Evolutionary conservation across 2,113 vertebrate species (phyloP), one percentile per base, ranked within the genome.

Genomic region (Melanocharis versteri): DNA sequence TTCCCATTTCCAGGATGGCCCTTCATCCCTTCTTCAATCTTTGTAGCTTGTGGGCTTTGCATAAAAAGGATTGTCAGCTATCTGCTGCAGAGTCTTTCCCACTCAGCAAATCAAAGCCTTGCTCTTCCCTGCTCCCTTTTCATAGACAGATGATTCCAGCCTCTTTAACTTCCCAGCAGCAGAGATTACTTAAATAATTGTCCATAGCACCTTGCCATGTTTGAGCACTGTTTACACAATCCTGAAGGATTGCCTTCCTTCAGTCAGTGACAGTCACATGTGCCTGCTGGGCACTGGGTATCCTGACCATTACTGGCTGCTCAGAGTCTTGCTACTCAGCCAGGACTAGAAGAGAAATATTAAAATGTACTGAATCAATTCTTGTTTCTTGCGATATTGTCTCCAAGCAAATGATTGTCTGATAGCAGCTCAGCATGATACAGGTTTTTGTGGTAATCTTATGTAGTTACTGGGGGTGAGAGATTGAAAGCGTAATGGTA

Each of bases 11-110:
- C 40, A 90, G 40, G 28, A n/a, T 21, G 13, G 17, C 24, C 48
- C 24, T 88, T 94, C 90, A 86, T 86, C 26, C 64, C 26, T 81
- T 20, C 68, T 62, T 95, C 47, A 54, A 15, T 86, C 56, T 88
- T 58, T 68, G 58, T 45, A 80, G 54, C 47, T 54, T 65, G 64
- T 30, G 27, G 35, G n/a, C 64, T 90, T 93, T 89, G 61, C 39
- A 18, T 65, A 21, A 51, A 93, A 57, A 48, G 19, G 15, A n/a
- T 50, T 81, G 66, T 60, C 58, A 53, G 39, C 39, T 60, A 28
- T 84, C 35, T 42, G 51, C n/a, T 89, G 61, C 50, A 70, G 75
- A 53, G 51, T 70, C 54, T 68, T 89, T 60, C 62, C 64, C 35
- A 45, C 48, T 69, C 56, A 47, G 68, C 37, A 90, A 66, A 78